These are phyloP conservation scores for Notechis scutatus DNA, from an alignment of 2,113 vertebrate genomes.

Conservation along the genomic window DNA sequence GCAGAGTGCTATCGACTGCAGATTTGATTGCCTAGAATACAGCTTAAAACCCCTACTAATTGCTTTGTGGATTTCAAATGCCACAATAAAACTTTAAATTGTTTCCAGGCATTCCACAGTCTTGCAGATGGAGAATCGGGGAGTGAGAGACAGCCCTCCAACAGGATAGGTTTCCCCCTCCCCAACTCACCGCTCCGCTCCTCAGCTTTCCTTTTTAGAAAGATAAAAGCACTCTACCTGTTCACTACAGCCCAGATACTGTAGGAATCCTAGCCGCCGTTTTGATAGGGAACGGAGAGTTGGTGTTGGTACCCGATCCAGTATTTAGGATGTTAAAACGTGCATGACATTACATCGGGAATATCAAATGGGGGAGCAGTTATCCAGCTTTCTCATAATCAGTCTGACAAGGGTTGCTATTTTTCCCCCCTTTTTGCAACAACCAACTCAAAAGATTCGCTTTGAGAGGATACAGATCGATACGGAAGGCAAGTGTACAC, in stretches of 20 bases:
- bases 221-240: slow-evolving; percentile 21
- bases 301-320: slow-evolving; percentile 49
- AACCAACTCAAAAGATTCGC: slow-evolving; percentile 61
- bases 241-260: slow-evolving; percentile 5
- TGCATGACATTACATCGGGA: slow-evolving; percentile 44
- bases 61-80: slow-evolving; percentile 60
- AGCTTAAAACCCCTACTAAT: slow-evolving; percentile 54
- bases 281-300: slow-evolving; percentile 19
- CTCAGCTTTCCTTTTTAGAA: slow-evolving; percentile 33
- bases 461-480: slow-evolving; percentile 48
- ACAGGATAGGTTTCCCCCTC: background rate
- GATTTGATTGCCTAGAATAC: slow-evolving; percentile 45
- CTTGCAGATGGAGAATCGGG: slow-evolving; percentile 13
- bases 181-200: background rate
- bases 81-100: slow-evolving; percentile 51
- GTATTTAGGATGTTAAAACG: slow-evolving; percentile 43
- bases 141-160: background rate
- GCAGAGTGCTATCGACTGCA: slow-evolving; percentile 35
- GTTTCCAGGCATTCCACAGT: slow-evolving; percentile 29
- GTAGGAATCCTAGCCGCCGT: slow-evolving; percentile 21
- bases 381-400: slow-evolving; percentile 58
- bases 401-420: slow-evolving; percentile 45
- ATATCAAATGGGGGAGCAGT: slow-evolving; percentile 40
- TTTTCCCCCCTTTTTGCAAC: slow-evolving; percentile 36
- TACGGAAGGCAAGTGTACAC: slow-evolving; percentile 33